Conservation (phyloP, 2,113 vertebrate genomes). For the Pipa parva region DNA sequence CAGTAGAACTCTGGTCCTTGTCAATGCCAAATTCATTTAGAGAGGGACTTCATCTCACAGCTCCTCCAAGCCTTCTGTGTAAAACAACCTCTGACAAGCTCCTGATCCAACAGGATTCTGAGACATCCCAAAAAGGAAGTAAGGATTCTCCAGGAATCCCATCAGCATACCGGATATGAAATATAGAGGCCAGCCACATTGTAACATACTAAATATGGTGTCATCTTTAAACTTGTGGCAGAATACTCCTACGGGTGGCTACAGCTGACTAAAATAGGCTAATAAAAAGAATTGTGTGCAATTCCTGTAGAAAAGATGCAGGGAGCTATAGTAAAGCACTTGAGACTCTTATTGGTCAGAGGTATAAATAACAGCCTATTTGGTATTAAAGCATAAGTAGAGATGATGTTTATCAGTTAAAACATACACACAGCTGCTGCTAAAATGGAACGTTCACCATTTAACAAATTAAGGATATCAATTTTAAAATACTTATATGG, state of each 20-base stretch:
- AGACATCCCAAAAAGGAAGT: conserved; percentile 75
- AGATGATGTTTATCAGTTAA: no score
- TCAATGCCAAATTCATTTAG: conserved; percentile 49
- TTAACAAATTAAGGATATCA: no score
- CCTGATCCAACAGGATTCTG: conserved; percentile 44
- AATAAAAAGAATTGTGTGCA: conserved; percentile 37
- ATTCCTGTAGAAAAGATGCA: conserved; percentile 21
- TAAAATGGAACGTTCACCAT: no score
- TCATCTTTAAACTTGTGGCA: conserved; percentile 50
- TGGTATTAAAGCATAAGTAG: no score
- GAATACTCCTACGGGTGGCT: conserved; percentile 45
- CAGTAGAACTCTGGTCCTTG: conserved; percentile 56
- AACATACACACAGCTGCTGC: no score
- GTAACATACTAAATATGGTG: conserved; percentile 96
- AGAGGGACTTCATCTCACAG: conserved; percentile 54
- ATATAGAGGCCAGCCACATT: conserved; percentile 64
- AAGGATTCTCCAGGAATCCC: conserved; percentile 69
- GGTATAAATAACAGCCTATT: background rate
- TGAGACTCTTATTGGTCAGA: background rate
- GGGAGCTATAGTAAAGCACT: conserved; percentile 3
- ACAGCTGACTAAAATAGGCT: conserved; percentile 49
- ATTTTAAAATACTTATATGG: no score
- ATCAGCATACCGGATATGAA: conserved; percentile 68
- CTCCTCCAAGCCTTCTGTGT: conserved; percentile 29
- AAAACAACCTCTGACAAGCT: conserved; percentile 40